Percentiles rank a stretch among this genome's conserved stretches.
phyloP scores from a whole-genome alignment of 1,140 invertebrate genomes.

The Homarus americanus region DNA sequence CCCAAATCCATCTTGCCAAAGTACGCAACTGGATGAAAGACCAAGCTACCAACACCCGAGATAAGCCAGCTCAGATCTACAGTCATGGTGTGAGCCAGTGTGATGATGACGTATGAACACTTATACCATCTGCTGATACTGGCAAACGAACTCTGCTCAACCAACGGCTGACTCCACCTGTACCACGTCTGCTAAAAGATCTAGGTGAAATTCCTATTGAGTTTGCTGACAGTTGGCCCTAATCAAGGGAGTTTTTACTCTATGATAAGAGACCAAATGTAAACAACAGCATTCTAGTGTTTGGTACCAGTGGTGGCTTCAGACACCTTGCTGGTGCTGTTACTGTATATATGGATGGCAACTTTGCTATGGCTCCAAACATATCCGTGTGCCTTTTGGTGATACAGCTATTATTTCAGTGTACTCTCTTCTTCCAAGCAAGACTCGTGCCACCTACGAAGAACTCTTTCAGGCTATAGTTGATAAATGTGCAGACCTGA shows the following conservation, averaged over 20 bases:
- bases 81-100: conserved; percentile 31
- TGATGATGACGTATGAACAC: neutral
- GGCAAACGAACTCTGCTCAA: conserved; percentile 1
- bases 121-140: conserved; percentile 26
- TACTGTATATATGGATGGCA: conserved; percentile 4
- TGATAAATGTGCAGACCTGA: conserved; percentile 31
- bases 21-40: no score
- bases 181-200: conserved; percentile 29
- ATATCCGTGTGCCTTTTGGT: conserved; percentile 64
- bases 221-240: conserved; percentile 1
- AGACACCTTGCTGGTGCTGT: conserved; percentile 20
- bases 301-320: conserved; percentile 15
- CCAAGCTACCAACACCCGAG: conserved; percentile 5
- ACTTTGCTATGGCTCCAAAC: neutral
- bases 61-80: conserved; percentile 35
- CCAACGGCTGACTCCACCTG: conserved; percentile 15
- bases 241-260: neutral
- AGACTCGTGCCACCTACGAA: conserved; percentile 62
- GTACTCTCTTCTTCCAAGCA: conserved; percentile 66
- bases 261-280: conserved; percentile 22
- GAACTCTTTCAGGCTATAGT: conserved; percentile 62
- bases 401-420: conserved; percentile 69
- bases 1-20: conserved; percentile 31
- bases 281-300: conserved; percentile 12
- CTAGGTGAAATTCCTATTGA: conserved; percentile 29